Percentiles rank a stretch among this genome's conserved stretches.
Conservation (phyloP, 2,113 vertebrate species). For the Ondatra zibethicus region DNA sequence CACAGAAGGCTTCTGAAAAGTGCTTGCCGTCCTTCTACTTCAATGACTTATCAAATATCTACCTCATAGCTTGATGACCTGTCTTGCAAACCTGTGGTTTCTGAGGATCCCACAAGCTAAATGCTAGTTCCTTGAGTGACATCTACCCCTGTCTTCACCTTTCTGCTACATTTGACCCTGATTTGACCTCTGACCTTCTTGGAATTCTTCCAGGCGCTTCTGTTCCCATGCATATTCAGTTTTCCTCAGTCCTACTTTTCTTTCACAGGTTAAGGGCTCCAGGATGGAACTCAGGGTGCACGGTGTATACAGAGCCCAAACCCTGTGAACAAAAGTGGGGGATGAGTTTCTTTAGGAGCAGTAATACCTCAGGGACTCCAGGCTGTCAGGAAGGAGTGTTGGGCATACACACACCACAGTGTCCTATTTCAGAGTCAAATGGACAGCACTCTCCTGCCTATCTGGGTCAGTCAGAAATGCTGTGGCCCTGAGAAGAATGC, state of each 20-base stretch:
- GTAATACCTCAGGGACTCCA: accelerated
- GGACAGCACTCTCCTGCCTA: neutral
- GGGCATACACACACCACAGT: too few species aligned
- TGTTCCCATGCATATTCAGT: neutral
- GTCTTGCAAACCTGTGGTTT: neutral
- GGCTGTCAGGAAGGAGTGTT: neutral
- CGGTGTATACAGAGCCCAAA: neutral
- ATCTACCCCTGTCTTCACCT: neutral
- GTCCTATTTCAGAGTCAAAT: neutral
- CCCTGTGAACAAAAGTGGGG: too few species aligned
- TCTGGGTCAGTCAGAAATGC: neutral
- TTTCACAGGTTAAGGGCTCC: neutral
- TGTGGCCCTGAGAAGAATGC: neutral
- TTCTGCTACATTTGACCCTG: neutral
- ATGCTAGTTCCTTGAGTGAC: neutral
- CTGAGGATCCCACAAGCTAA: neutral
- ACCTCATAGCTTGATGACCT: neutral
- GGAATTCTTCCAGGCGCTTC: neutral
- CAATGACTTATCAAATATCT: neutral
- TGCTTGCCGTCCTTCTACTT: neutral
- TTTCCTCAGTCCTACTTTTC: neutral
- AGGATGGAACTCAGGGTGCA: neutral
- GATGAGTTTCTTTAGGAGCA: accelerated
- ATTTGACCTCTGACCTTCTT: neutral
- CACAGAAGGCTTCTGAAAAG: slow-evolving; percentile 2